phyloP scores from a whole-genome alignment of 2,113 vertebrate genomes.

The Thamnaconus septentrionalis region DNA sequence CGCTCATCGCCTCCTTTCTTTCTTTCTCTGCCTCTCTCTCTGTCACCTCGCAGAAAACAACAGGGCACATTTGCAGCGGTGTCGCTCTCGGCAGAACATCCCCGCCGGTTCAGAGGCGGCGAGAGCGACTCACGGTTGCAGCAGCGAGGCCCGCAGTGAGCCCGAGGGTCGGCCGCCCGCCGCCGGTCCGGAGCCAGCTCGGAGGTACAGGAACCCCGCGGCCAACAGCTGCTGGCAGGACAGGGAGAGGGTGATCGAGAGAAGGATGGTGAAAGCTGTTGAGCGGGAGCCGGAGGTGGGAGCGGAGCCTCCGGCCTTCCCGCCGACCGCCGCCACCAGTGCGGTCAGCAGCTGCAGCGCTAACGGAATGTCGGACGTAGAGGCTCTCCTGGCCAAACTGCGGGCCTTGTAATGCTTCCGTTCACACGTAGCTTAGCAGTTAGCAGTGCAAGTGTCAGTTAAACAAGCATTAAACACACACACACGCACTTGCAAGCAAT shows the following conservation, averaged over 20 bases:
- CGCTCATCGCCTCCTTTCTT: slow-evolving; percentile 32
- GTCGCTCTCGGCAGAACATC: slow-evolving; percentile 82
- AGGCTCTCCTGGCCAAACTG: slow-evolving; percentile 90
- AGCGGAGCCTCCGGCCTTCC: slow-evolving; percentile 12
- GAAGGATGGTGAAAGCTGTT: slow-evolving; percentile 55
- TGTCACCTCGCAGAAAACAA: slow-evolving; percentile 84
- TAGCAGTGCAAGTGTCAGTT: too few species aligned
- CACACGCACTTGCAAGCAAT: too few species aligned
- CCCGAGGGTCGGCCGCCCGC: slow-evolving; percentile 73
- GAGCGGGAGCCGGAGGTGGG: slow-evolving; percentile 35
- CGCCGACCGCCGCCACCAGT: slow-evolving; percentile 20
- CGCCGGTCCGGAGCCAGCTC: slow-evolving; percentile 20
- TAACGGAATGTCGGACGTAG: slow-evolving; percentile 80
- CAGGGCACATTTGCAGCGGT: slow-evolving; percentile 85
- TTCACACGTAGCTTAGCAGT: not conserved
- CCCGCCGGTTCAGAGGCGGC: slow-evolving; percentile 70
- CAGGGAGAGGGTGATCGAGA: slow-evolving; percentile 43
- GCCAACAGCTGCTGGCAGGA: slow-evolving; percentile 37
- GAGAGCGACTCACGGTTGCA: slow-evolving; percentile 68
- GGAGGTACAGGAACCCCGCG: slow-evolving; percentile 36
- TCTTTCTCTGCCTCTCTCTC: not conserved
- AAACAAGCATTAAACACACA: too few species aligned
- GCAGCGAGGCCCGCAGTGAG: slow-evolving; percentile 85
- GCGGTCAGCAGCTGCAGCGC: slow-evolving; percentile 28
- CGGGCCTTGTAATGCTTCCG: slow-evolving; percentile 80